Evolutionary conservation across 2,888 invertebrate genomes (phyloP).

Genomic region (Hirudinaria manillensis): DNA sequence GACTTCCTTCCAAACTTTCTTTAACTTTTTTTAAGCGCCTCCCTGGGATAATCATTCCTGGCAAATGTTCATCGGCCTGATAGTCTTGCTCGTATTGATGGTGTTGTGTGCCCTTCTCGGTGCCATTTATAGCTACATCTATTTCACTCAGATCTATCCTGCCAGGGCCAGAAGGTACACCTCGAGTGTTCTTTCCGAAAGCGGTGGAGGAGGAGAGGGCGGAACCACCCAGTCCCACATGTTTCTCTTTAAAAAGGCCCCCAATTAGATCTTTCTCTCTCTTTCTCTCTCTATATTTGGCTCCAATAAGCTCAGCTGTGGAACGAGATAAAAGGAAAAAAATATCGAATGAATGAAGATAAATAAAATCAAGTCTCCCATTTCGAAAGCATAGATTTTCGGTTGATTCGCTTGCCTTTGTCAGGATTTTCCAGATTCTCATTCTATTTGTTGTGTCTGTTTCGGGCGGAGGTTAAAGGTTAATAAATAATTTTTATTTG

Average conservation of each 20-base stretch:
- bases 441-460: no score
- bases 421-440: no score
- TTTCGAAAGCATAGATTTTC: no score
- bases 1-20: neutral
- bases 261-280: neutral
- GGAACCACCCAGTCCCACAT: conserved; percentile 29
- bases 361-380: no score
- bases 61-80: conserved; percentile 27
- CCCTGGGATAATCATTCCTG: neutral
- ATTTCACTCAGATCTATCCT: conserved; percentile 30
- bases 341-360: no score
- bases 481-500: no score
- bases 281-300: neutral
- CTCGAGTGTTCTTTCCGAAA: conserved; percentile 18
- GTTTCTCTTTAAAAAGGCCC: conserved; percentile 28
- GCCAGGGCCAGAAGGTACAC: conserved; percentile 27
- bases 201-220: conserved; percentile 15
- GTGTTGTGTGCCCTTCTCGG: conserved; percentile 27
- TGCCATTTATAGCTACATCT: conserved; percentile 27
- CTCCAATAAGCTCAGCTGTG: neutral
- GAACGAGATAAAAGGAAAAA: no score
- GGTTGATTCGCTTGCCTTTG: no score
- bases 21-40: neutral
- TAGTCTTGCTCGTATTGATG: conserved; percentile 29
- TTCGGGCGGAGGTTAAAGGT: no score